Evolutionary conservation across 2,797 vertebrate species (phyloP).

Genomic region (Anomalospiza imberbis): DNA sequence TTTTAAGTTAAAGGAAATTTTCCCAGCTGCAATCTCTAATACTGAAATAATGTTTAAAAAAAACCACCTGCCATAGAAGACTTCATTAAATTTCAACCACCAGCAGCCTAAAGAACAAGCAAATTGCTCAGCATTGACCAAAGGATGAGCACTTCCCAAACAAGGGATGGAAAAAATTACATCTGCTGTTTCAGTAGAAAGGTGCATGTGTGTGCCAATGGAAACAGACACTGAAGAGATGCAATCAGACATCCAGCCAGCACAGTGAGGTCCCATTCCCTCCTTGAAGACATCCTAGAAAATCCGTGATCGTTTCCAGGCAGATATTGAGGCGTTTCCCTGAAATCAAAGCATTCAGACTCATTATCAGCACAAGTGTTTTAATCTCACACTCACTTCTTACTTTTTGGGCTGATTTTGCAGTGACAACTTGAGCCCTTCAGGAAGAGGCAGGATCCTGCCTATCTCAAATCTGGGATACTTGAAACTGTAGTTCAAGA

Average conservation of each 20-base stretch:
- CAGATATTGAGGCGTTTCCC: background rate
- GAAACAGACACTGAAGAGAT: background rate
- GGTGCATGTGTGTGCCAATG: background rate
- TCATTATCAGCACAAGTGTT: background rate
- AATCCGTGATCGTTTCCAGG: background rate
- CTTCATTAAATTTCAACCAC: background rate
- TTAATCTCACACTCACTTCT: background rate
- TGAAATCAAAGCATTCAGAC: background rate
- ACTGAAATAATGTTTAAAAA: background rate
- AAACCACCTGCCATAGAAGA: background rate
- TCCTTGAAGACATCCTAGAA: background rate
- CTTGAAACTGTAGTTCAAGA: background rate
- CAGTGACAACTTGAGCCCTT: background rate
- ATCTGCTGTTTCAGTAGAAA: background rate
- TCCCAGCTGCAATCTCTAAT: background rate
- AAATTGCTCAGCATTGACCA: background rate
- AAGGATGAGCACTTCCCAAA: background rate
- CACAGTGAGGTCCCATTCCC: background rate
- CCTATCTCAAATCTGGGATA: background rate
- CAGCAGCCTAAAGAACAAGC: background rate
- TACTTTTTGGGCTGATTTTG: background rate
- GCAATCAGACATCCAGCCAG: background rate
- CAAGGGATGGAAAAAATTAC: conserved; percentile 8
- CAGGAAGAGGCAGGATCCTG: background rate
- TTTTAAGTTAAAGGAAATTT: background rate